phyloP scores from a whole-genome alignment of 1,140 invertebrate species.

The fruit fly (Drosophila melanogaster) region DNA sequence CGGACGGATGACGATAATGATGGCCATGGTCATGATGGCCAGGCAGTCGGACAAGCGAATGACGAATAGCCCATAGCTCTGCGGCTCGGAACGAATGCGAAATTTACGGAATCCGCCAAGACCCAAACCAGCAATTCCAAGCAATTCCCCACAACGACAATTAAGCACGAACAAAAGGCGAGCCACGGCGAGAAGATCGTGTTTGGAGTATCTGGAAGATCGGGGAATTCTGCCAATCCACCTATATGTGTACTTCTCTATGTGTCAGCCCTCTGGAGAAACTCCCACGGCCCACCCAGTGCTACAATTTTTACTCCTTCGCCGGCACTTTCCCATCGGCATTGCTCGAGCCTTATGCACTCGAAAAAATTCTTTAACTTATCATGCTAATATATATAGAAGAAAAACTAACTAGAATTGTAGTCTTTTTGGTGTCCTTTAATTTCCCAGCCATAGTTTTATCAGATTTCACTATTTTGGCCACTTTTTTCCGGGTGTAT shows the following conservation, averaged over 20 bases:
- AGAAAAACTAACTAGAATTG: too few species aligned
- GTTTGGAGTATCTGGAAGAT: conserved; percentile 15
- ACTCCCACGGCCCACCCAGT: conserved; percentile 82
- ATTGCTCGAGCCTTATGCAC: conserved; percentile 13
- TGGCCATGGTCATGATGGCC: conserved; percentile 34
- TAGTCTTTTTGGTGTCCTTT: too few species aligned
- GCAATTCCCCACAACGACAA: conserved; percentile 81
- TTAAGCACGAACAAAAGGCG: conserved; percentile 76
- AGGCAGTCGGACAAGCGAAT: conserved; percentile 75
- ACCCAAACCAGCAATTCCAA: conserved; percentile 54
- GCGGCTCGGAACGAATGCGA: conserved; percentile 73
- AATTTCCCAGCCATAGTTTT: background rate
- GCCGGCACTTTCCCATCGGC: conserved; percentile 66
- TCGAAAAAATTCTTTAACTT: background rate
- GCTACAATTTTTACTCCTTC: conserved; percentile 77
- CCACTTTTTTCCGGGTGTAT: conserved; percentile 24
- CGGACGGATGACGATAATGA: conserved; percentile 26
- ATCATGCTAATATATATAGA: too few species aligned
- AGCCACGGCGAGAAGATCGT: conserved; percentile 32
- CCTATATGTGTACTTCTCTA: conserved; percentile 4
- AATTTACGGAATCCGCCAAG: conserved; percentile 80
- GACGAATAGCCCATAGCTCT: conserved; percentile 79
- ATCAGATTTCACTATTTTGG: background rate
- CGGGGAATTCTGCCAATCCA: conserved; percentile 20
- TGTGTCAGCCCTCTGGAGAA: conserved; percentile 34